Evolutionary conservation across 2,797 vertebrate genomes (phyloP), one percentile per base, ranked within the genome.

Genomic region (Enteromius trimaculatus): DNA sequence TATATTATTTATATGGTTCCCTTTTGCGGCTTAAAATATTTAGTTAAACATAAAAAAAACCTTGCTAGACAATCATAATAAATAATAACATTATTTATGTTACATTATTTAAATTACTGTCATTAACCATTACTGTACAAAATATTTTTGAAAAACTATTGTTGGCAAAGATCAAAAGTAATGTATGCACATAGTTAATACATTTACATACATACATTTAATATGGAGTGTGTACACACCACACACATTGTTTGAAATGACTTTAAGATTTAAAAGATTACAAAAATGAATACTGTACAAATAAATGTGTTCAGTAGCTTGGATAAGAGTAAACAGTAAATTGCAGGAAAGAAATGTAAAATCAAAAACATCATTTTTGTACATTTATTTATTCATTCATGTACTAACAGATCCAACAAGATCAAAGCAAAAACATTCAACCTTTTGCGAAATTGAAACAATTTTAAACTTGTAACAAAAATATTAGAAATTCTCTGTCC

Each of bases 381-480:
- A 3, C 8, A 31, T 83, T 77, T 76, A 76, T 81, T 81, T 37
- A 31, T 34, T 72, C n/a, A 66, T 53, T 68, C 8, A 76, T 82
- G 60, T 66, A n/a, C 69, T 77, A 58, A 60, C 51, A 78, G 42
- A 39, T 51, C 10, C 55, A 62, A 53, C 6, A 8, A 81, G 39
- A 74, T 65, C 58, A 37, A 65, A 64, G 16, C 37, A 37, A 49
- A 74, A 51, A 53, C 80, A 75, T 26, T 64, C 1, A 0, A 64
- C n/a, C 34, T 71, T 71, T 14, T 3, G 37, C 16, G 7, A 77
- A 77, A 77, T n/a, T 37, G 1, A 69, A 76, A 60, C 16, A 6
- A 64, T 26, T 51, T 53, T 39, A 60, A 77, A 77, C 74, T 69
- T 47, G 75, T 83, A 83, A 83, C 75, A 83, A 83, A 77, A 83